Conservation (phyloP, 2,888 invertebrate species). For the Danaus chrysippus region DNA sequence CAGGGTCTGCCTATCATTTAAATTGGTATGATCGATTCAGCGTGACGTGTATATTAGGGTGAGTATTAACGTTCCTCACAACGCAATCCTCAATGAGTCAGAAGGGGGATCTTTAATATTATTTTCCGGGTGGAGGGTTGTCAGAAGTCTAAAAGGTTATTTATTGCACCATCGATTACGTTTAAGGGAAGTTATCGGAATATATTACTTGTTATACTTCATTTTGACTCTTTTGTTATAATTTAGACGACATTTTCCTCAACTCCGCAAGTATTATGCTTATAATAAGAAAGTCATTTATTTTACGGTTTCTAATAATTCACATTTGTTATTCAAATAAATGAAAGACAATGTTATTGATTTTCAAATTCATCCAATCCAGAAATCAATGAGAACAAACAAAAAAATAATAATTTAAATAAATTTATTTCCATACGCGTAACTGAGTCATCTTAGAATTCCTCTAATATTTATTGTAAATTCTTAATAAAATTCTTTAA, state of each 20-base stretch:
- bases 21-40: slow-evolving; percentile 46
- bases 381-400: too few relatives aligned
- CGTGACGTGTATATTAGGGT: slow-evolving; percentile 35
- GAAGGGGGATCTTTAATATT: slow-evolving; percentile 21
- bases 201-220: background rate
- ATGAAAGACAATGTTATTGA: too few relatives aligned
- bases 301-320: too few relatives aligned
- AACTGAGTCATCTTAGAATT: too few relatives aligned
- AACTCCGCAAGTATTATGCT: background rate
- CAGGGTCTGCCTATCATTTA: too few relatives aligned
- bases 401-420: too few relatives aligned
- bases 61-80: slow-evolving; percentile 3
- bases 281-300: background rate
- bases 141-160: slow-evolving; percentile 23
- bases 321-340: too few relatives aligned
- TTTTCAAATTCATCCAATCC: too few relatives aligned
- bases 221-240: background rate
- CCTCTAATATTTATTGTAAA: too few relatives aligned
- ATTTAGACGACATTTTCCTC: background rate
- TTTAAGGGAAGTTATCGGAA: slow-evolving; percentile 1
- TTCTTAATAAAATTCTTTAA: too few relatives aligned
- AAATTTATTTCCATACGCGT: too few relatives aligned
- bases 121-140: slow-evolving; percentile 23
- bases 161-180: slow-evolving; percentile 11
- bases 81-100: slow-evolving; percentile 13